Evolutionary conservation across 2,113 vertebrate genomes (phyloP).

Genomic region (Peromyscus polionotus): DNA sequence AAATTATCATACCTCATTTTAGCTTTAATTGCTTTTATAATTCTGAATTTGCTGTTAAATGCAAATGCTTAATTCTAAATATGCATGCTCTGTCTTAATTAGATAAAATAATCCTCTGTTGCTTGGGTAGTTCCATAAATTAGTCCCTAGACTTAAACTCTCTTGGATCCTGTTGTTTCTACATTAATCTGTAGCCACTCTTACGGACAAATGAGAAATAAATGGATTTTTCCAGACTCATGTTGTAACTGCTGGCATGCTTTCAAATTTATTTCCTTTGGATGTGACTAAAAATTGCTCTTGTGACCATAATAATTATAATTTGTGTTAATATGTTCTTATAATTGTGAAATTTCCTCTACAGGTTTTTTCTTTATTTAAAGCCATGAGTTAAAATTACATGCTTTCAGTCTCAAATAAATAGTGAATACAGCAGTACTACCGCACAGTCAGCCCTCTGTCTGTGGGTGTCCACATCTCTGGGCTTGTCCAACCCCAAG

Average conservation of each 20-base stretch:
- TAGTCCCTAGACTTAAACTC: constrained; percentile 73
- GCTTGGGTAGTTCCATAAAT: constrained; percentile 84
- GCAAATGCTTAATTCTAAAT: constrained; percentile 84
- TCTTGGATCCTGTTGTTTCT: constrained; percentile 70
- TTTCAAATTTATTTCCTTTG: constrained; percentile 62
- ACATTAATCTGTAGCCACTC: constrained; percentile 56
- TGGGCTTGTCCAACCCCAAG: background rate
- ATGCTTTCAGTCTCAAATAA: background rate
- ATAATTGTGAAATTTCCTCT: constrained; percentile 19
- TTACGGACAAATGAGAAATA: constrained; percentile 71
- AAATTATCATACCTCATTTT: constrained; percentile 85
- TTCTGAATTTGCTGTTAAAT: constrained; percentile 85
- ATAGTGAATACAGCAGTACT: background rate
- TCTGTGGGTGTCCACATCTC: background rate
- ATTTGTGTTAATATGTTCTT: background rate
- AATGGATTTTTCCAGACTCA: background rate
- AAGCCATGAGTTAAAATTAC: constrained; percentile 47
- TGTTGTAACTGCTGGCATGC: constrained; percentile 6
- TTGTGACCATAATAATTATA: constrained; percentile 50
- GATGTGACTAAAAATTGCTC: constrained; percentile 45
- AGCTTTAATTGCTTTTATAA: constrained; percentile 85
- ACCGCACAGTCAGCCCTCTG: background rate
- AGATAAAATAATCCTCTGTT: constrained; percentile 86
- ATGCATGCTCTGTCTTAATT: constrained; percentile 84
- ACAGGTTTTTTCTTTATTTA: constrained; percentile 34